Evolutionary conservation across 2,888 invertebrate genomes (phyloP), one percentile per base, ranked within the genome.

Genomic region (Altica lythri): DNA sequence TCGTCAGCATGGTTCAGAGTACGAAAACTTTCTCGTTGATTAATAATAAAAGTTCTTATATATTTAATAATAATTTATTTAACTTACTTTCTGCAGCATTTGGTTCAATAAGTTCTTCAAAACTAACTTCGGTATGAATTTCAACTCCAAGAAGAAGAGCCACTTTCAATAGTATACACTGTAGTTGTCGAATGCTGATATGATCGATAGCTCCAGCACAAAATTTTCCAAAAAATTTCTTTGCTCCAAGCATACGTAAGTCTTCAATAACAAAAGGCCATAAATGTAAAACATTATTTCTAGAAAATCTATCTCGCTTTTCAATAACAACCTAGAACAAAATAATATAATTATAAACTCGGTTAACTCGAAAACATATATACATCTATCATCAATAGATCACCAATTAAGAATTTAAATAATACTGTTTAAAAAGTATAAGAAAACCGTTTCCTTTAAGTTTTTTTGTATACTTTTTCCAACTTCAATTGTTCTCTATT

Each of bases 181-280:
- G 98, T 63, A 99, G 78, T 76, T 96, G 95, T 57, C 97, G 83
- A 66, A 98, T 98, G 75, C 96, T 95, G 69, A 99, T 97, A 76
- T 99, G 98, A 77, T 99, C 97, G 62, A 99, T 97, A 58, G 95
- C 86, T 13, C 97, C 98, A 1, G 97, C 96, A 79, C 98, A 98
- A 78, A 99, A 99, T 78, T 96, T 96, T 10, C 97, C 97, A 74
- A 95, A 97, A 80, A 99, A 98, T 74, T 96, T 95, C 77, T 99
- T 99, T 12, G 96, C 97, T 13, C 96, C 98, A 18, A 98, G 83
- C 60, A 88, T 88, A 53, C 90, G 85, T 63, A 99, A 81, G 78
- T 99, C 98, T 65, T 95, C 91, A 57, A 99, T 98, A 35, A 98
- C 94, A 77, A 94, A 97, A 42, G 97, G 96, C 98, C 98, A 99